phyloP scores from a whole-genome alignment of 2,888 invertebrate genomes.

The Ormyrus nitidulus region DNA sequence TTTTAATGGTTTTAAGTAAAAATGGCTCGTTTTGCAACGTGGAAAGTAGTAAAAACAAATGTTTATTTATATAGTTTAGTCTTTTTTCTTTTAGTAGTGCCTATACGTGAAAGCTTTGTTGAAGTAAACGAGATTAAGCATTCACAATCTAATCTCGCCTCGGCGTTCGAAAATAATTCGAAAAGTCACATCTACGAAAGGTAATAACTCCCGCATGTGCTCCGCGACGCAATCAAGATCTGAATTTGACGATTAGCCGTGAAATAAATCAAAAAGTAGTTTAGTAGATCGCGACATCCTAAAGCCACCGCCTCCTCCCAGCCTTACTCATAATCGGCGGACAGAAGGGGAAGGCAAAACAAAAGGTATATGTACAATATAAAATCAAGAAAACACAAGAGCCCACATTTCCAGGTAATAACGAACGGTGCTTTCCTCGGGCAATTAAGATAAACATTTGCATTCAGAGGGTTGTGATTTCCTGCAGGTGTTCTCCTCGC shows the following conservation, averaged over 20 bases:
- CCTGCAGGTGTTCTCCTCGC: slow-evolving; percentile 72
- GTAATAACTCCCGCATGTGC: slow-evolving; percentile 25
- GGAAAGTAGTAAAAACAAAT: too few species aligned
- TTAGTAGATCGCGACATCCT: slow-evolving; percentile 23
- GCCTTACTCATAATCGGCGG: not conserved
- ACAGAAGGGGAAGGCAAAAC: not conserved
- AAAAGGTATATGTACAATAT: not conserved
- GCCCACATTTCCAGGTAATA: slow-evolving; percentile 60
- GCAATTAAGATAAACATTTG: slow-evolving; percentile 75
- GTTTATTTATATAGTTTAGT: too few species aligned
- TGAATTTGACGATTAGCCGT: slow-evolving; percentile 13
- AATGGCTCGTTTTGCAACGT: too few species aligned
- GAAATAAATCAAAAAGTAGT: slow-evolving; percentile 47
- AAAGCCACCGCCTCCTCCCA: slow-evolving; percentile 15
- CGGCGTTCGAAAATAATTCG: slow-evolving; percentile 2
- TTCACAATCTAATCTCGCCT: slow-evolving; percentile 11
- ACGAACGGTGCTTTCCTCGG: slow-evolving; percentile 65
- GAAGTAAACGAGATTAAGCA: slow-evolving; percentile 10
- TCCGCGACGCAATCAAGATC: slow-evolving; percentile 19
- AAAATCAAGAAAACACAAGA: slow-evolving; percentile 38
- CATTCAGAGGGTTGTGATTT: slow-evolving; percentile 74
- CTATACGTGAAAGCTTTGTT: not conserved
- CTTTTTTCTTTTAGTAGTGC: too few species aligned
- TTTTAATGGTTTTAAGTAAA: too few species aligned
- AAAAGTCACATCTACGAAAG: slow-evolving; percentile 24